A percentile compares a stretch with the other conserved stretches of the same genome.
phyloP scores from a whole-genome alignment of 2,797 vertebrate genomes.

The Zonotrichia albicollis region DNA sequence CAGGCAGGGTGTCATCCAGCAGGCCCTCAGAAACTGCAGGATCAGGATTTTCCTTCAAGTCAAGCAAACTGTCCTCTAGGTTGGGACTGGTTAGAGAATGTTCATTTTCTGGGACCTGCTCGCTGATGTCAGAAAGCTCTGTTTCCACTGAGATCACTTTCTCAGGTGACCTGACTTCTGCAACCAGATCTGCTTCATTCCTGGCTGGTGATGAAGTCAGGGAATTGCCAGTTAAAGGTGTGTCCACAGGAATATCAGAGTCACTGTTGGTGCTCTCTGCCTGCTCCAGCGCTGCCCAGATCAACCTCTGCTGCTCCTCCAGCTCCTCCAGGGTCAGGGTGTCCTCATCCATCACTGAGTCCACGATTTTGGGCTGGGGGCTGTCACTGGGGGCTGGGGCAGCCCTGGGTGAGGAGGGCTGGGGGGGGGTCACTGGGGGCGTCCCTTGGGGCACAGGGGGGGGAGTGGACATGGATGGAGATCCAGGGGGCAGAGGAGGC shows the following conservation, averaged over 20 bases:
- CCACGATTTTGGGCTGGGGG: conserved; percentile 52
- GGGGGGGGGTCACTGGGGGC: conserved; percentile 77
- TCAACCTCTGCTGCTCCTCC: conserved; percentile 92
- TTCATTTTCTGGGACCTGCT: conserved; percentile 21
- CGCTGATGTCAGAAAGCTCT: not conserved
- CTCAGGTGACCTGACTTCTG: conserved; percentile 46
- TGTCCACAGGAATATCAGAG: conserved; percentile 82
- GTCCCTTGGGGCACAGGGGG: conserved; percentile 88
- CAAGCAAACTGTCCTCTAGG: not conserved
- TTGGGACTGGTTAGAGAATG: not conserved
- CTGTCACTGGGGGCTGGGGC: conserved; percentile 78
- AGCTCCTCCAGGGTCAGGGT: conserved; percentile 91
- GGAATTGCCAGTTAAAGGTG: conserved; percentile 84
- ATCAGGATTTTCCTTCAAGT: conserved; percentile 26
- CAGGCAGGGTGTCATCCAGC: not conserved
- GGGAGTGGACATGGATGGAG: conserved; percentile 79
- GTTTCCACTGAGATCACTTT: conserved; percentile 41
- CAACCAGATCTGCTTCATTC: conserved; percentile 70
- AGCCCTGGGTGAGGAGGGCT: conserved; percentile 77
- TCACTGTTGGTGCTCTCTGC: conserved; percentile 88
- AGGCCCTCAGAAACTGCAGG: not conserved
- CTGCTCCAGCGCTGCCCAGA: conserved; percentile 92
- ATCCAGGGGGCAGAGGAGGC: conserved; percentile 85
- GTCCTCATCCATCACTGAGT: conserved; percentile 83
- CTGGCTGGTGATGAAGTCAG: conserved; percentile 80